Evolutionary conservation across 1,140 invertebrate genomes (phyloP).

Genomic region (Tetranychus urticae): DNA sequence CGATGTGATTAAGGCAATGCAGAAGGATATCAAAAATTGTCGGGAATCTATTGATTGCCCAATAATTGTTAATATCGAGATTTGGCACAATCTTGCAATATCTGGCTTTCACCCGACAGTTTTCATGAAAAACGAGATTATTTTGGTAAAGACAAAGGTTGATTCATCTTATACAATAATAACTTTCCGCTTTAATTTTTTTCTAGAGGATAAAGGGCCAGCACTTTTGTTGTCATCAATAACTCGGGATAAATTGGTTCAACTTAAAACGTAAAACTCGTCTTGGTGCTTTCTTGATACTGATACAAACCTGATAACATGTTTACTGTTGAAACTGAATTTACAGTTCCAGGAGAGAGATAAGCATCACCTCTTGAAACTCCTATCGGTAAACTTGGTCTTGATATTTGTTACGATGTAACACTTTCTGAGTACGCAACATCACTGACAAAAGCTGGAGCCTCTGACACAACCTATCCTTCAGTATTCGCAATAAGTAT

Average conservation of each 20-base stretch:
- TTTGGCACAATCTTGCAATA: slow-evolving; percentile 39
- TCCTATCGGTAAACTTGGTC: slow-evolving; percentile 47
- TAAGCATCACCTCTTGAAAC: slow-evolving; percentile 41
- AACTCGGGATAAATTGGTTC: slow-evolving; percentile 35
- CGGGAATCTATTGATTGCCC: slow-evolving; percentile 48
- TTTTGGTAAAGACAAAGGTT: not conserved
- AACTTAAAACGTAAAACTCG: slow-evolving; percentile 61
- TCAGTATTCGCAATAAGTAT: slow-evolving; percentile 66
- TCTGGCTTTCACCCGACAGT: slow-evolving; percentile 86
- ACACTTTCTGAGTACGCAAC: slow-evolving; percentile 69
- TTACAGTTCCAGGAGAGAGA: slow-evolving; percentile 29
- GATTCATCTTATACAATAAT: not conserved
- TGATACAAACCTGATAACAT: slow-evolving; percentile 28
- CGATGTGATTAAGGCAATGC: slow-evolving; percentile 61
- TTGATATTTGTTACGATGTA: slow-evolving; percentile 76
- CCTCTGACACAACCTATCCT: slow-evolving; percentile 71
- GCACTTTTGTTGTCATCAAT: slow-evolving; percentile 68
- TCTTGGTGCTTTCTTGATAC: slow-evolving; percentile 68
- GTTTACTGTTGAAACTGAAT: slow-evolving; percentile 48
- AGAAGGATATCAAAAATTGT: slow-evolving; percentile 38
- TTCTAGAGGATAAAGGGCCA: slow-evolving; percentile 19
- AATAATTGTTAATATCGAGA: slow-evolving; percentile 41
- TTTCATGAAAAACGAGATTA: slow-evolving; percentile 44
- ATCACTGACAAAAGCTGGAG: slow-evolving; percentile 43
- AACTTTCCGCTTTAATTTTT: not conserved